Evolutionary conservation across 2,113 vertebrate genomes (phyloP), one percentile per base, ranked within the genome.

Genomic region (Callospermophilus lateralis): DNA sequence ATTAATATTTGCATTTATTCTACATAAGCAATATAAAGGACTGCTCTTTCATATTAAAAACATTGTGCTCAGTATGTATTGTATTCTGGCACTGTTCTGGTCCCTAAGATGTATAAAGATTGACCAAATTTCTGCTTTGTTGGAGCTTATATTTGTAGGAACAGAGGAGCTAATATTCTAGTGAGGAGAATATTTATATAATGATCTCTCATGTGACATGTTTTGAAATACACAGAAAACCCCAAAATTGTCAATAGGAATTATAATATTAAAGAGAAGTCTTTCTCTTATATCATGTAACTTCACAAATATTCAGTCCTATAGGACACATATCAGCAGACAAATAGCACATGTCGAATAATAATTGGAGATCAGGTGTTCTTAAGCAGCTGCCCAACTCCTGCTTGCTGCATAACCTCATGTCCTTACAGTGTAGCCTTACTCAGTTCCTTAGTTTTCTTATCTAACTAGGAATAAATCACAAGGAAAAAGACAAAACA

Each of bases 151-250:
- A 30, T 87, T 76, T 83, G 8, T 20, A 81, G 12, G 88, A 20
- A 20, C 12, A 61, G 42, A 70, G 28, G 32, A 6, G 24, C 34
- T 72, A 30, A 28, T 53, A 51, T 37, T 90, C 65, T 63, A 72
- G 20, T 53, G 39, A 55, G 39, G 13, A 51, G 22, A 53, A 22
- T 22, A 58, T 84, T 0, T 68, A 53, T 28, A 4, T 55, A 39
- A 53, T 26, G 34, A 53, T 45, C 39, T 79, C 6, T 84, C 77
- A 68, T 81, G 37, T 85, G 22, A 55, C 22, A 42, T 89, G 51
- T 72, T 85, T 85, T 90, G 65, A 96, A 81, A 58, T 76, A 17
- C 55, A 74, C 37, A 89, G 45, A 61, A 74, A 93, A 87, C 42
- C n/a, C 10, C 37, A 58, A 85, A 74, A 39, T 89, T 74, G 39